A percentile compares a stretch with the other conserved stretches of the same genome.
These are phyloP conservation scores for Gracilinanus agilis DNA, from an alignment of 2,113 vertebrate species.

Conservation along the genomic window DNA sequence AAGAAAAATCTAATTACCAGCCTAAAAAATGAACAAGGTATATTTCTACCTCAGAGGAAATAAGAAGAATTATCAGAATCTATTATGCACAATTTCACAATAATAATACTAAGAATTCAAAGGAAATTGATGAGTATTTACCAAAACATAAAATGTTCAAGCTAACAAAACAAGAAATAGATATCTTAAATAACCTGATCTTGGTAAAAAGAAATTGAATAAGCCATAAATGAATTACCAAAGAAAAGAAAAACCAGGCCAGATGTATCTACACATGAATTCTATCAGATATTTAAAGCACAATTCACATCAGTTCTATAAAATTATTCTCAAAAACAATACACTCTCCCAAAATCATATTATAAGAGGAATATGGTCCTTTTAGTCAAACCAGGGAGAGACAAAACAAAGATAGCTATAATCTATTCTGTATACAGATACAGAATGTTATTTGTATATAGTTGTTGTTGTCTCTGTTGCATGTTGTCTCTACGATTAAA, in stretches of 20 bases:
- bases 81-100: not conserved
- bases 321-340: not conserved
- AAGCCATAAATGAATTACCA: not conserved
- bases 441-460: not conserved
- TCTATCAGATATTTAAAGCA: not conserved
- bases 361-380: not conserved
- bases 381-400: not conserved
- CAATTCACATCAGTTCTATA: not conserved
- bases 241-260: not conserved
- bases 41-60: not conserved
- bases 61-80: not conserved
- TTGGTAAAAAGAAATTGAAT: not conserved
- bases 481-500: not conserved
- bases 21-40: not conserved
- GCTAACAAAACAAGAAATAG: not conserved
- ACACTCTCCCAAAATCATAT: not conserved
- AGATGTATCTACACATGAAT: not conserved
- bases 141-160: not conserved
- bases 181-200: not conserved
- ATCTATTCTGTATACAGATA: not conserved
- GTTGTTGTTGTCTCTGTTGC: no score
- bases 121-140: not conserved
- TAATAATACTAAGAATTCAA: not conserved
- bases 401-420: not conserved
- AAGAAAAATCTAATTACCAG: not conserved